phyloP scores from a whole-genome alignment of 2,113 vertebrate species.

The Oreotragus oreotragus region DNA sequence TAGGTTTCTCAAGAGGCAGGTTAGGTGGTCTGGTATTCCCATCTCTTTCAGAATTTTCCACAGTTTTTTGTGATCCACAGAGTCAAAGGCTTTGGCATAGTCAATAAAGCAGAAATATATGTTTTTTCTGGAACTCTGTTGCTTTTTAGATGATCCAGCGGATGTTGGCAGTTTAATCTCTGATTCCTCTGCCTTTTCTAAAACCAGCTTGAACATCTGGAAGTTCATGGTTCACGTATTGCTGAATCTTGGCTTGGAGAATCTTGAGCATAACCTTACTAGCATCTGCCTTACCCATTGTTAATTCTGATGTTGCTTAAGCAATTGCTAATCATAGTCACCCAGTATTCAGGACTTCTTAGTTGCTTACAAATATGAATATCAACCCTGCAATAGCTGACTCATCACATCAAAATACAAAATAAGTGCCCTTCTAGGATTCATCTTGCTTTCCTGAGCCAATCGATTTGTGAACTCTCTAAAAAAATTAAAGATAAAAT shows the following conservation, averaged over 20 bases:
- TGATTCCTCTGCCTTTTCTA: not conserved
- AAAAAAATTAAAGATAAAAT: not conserved
- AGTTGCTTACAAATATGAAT: not conserved
- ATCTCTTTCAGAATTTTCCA: not conserved
- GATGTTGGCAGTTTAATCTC: not conserved
- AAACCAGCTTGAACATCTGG: not conserved
- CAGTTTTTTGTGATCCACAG: not conserved
- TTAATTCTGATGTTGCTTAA: not conserved
- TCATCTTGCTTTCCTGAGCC: not conserved
- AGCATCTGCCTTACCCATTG: not conserved
- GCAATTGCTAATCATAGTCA: not conserved
- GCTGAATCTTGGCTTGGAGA: not conserved
- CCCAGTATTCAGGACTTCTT: not conserved
- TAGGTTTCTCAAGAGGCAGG: not conserved
- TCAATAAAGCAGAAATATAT: not conserved
- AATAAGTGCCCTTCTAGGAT: not conserved
- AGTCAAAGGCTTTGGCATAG: not conserved
- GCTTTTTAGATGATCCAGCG: rapidly evolving
- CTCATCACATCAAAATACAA: not conserved
- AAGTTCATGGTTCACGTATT: rapidly evolving
- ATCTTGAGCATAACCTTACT: not conserved
- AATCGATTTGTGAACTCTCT: not conserved
- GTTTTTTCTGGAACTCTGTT: not conserved
- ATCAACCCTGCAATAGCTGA: not conserved
- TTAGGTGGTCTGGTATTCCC: not conserved